Evolutionary conservation across 1,140 invertebrate genomes (phyloP), one percentile per base, ranked within the genome.

Genomic region (Cryptotermes secundus): DNA sequence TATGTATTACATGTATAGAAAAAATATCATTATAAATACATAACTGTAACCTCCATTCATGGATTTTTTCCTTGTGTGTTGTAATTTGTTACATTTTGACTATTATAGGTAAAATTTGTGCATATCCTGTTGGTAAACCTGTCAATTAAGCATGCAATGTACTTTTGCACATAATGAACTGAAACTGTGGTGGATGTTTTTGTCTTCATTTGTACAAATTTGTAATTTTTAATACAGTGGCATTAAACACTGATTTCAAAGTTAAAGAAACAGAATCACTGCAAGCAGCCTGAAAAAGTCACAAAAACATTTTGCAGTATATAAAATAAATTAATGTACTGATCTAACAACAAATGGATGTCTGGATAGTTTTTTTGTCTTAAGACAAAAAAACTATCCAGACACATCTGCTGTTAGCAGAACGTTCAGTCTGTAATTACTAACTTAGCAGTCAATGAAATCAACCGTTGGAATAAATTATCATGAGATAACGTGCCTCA

Each of bases 51-150:
- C 26, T n/a, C 3, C 26, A 72, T 26, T 72, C 31, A n/a, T 72
- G 2, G 6, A 31, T n/a, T n/a, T 72, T 19, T 12, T 42, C 16
- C 31, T 72, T 26, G 59, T 72, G 59, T 72, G n/a, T 72, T 72
- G 53, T 59, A 59, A 59, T 59, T 59, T 59, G 26, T n/a, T 72
- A 72, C n/a, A 72, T 72, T 72, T 72, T 72, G 26, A 72, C 59
- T 72, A 72, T n/a, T 72, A 31, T 31, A 72, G n/a, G 59, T 72
- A 72, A 72, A 49, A 72, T 72, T 72, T 72, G 59, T 72, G 59
- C n/a, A 31, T n/a, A 72, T 72, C n/a, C n/a, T n/a, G 59, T 72
- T 72, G 59, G 59, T 72, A 72, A 31, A 72, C 14, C 59, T 72
- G 59, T 72, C n/a, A 31, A 72, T 31, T 72, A 72, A 72, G 59